These are phyloP conservation scores for Emmelina monodactyla DNA, from an alignment of 2,888 invertebrate genomes.

Conservation along the genomic window DNA sequence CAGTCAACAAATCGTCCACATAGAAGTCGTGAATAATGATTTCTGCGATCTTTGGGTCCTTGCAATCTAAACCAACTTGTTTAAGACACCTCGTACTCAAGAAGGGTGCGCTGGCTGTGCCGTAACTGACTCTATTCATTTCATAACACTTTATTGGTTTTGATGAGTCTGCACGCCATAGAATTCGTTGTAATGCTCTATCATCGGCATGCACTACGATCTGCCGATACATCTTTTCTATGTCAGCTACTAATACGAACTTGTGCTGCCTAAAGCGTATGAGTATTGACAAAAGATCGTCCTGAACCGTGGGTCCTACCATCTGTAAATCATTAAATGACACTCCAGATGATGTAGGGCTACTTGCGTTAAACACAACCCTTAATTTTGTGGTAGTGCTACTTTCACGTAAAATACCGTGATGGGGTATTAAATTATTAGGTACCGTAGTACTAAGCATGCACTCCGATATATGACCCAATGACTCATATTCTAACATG, in stretches of 20 bases:
- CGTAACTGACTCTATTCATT: conserved; percentile 20
- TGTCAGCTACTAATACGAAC: conserved; percentile 14
- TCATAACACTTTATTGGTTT: conserved; percentile 10
- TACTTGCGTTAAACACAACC: conserved; percentile 14
- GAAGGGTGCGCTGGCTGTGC: conserved; percentile 19
- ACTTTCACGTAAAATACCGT: conserved; percentile 14
- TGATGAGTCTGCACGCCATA: conserved; percentile 16
- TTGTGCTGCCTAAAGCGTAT: conserved; percentile 15
- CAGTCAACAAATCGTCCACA: conserved; percentile 17
- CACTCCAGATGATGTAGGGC: conserved; percentile 9
- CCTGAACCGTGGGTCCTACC: conserved; percentile 17
- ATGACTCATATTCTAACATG: conserved; percentile 16
- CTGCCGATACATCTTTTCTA: conserved; percentile 19
- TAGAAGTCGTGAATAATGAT: conserved; percentile 18
- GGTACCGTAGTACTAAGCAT: not conserved
- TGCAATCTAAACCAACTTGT: conserved; percentile 16
- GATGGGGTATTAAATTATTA: conserved; percentile 17
- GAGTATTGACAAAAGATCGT: conserved; percentile 18
- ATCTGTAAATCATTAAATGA: conserved; percentile 16
- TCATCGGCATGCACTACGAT: conserved; percentile 14
- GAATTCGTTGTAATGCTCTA: conserved; percentile 14
- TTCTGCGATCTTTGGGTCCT: conserved; percentile 9
- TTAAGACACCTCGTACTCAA: conserved; percentile 17
- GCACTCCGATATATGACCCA: conserved; percentile 17
- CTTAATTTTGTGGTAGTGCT: conserved; percentile 13